phyloP scores from a whole-genome alignment of 2,888 invertebrate genomes.

The Sussaba pulchella region DNA sequence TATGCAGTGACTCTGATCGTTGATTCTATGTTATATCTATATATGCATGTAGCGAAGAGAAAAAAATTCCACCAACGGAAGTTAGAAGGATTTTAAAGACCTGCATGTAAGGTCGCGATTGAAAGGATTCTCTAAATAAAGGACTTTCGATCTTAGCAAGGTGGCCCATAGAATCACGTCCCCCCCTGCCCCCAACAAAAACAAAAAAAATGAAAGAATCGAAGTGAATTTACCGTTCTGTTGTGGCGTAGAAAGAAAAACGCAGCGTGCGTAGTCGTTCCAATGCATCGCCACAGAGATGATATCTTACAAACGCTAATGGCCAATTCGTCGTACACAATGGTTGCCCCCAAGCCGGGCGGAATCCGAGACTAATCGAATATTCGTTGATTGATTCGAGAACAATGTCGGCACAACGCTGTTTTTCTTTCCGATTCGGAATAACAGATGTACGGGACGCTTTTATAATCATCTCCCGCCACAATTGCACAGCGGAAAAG shows the following conservation, averaged over 20 bases:
- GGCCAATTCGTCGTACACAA: constrained; percentile 73
- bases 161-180: constrained; percentile 35
- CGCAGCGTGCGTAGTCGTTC: constrained; percentile 41
- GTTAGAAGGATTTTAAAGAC: too few relatives aligned
- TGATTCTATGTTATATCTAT: too few relatives aligned
- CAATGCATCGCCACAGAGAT: constrained; percentile 59
- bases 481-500: not conserved
- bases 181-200: not conserved
- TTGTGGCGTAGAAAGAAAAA: constrained; percentile 52
- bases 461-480: not conserved
- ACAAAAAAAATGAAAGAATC: constrained; percentile 22
- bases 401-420: constrained; percentile 38
- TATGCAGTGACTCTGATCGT: not conserved
- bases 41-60: too few relatives aligned
- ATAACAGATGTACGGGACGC: not conserved
- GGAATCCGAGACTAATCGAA: constrained; percentile 70
- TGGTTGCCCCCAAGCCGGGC: constrained; percentile 52
- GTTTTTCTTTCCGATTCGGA: constrained; percentile 45
- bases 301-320: constrained; percentile 73
- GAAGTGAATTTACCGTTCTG: constrained; percentile 24
- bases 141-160: constrained; percentile 45
- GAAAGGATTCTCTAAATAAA: constrained; percentile 37
- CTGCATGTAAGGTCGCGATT: too few relatives aligned
- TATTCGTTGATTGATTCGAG: constrained; percentile 69
- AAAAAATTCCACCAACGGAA: too few relatives aligned